phyloP scores from a whole-genome alignment of 2,797 vertebrate species.

The Micrastur ruficollis region DNA sequence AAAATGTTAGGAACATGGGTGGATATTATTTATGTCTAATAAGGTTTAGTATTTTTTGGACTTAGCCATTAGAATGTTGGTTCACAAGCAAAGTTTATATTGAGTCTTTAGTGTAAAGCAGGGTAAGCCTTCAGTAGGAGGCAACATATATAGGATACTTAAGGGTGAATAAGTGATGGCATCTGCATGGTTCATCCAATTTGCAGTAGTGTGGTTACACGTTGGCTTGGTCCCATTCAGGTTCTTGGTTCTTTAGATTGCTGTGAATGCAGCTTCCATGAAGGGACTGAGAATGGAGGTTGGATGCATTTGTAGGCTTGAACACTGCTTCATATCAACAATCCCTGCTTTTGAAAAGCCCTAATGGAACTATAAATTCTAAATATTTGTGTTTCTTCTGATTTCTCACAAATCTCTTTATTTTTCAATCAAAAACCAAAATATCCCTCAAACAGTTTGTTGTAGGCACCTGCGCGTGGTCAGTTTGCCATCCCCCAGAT shows the following conservation, averaged over 20 bases:
- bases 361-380: not conserved
- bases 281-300: rapidly evolving
- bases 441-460: not conserved
- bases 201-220: not conserved
- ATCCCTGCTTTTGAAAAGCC: not conserved
- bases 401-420: not conserved
- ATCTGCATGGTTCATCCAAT: not conserved
- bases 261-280: not conserved
- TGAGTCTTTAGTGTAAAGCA: not conserved
- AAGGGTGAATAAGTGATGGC: not conserved
- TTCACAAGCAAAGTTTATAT: not conserved
- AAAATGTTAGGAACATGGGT: rapidly evolving
- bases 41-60: not conserved
- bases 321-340: not conserved
- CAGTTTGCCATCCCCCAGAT: not conserved
- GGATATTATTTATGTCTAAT: not conserved
- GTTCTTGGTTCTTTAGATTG: not conserved
- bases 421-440: not conserved
- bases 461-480: not conserved
- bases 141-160: not conserved
- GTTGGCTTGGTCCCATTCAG: not conserved
- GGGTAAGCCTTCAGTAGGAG: not conserved
- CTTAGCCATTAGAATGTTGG: not conserved
- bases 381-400: not conserved
- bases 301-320: not conserved